These are phyloP conservation scores for Liparis tanakae DNA, from an alignment of 2,797 vertebrate species.

Conservation along the genomic window DNA sequence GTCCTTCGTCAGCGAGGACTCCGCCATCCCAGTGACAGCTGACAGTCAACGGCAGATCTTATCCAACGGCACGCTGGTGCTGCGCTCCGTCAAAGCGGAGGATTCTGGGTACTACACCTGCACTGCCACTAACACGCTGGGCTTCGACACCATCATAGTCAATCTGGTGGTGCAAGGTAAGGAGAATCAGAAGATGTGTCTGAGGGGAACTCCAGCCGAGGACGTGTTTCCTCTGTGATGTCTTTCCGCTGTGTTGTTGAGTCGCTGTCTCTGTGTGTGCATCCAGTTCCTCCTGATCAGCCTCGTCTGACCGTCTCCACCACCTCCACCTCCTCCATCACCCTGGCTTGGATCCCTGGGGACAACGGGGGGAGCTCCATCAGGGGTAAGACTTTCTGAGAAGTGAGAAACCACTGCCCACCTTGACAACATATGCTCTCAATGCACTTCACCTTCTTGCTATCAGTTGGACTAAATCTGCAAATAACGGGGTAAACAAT, in stretches of 20 bases:
- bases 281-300: slow-evolving; percentile 95
- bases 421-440: background rate
- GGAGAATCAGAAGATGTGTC: slow-evolving; percentile 7
- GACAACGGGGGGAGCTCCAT: slow-evolving; percentile 99
- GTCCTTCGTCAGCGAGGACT: slow-evolving; percentile 87
- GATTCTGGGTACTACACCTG: slow-evolving; percentile 99
- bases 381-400: slow-evolving; percentile 83
- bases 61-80: slow-evolving; percentile 92
- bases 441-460: slow-evolving; percentile 9
- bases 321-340: slow-evolving; percentile 97
- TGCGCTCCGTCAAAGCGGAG: slow-evolving; percentile 95
- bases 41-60: slow-evolving; percentile 94
- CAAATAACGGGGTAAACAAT: slow-evolving; percentile 38
- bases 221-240: background rate
- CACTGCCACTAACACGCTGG: slow-evolving; percentile 95
- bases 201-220: background rate
- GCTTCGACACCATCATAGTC: slow-evolving; percentile 98
- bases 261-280: slow-evolving; percentile 20
- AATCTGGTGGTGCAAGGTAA: slow-evolving; percentile 98
- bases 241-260: slow-evolving; percentile 12
- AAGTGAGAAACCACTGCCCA: background rate
- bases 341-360: slow-evolving; percentile 96
- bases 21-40: slow-evolving; percentile 89
- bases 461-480: slow-evolving; percentile 24
- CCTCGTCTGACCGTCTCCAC: slow-evolving; percentile 97